Evolutionary conservation across 2,113 vertebrate genomes (phyloP).

Genomic region (Sinocyclocheilus rhinocerous): DNA sequence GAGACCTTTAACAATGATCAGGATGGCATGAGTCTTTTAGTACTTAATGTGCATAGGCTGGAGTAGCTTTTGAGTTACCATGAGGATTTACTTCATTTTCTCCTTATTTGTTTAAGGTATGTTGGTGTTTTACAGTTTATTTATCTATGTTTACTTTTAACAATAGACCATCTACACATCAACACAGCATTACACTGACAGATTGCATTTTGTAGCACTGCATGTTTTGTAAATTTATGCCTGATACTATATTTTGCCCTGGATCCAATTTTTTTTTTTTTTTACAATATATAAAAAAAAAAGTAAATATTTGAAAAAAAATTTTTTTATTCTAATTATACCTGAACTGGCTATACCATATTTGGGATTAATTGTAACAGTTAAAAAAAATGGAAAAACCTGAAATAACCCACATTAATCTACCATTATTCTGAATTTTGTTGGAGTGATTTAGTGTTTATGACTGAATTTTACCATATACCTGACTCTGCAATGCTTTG

Average conservation of each 20-base stretch:
- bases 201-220: not conserved
- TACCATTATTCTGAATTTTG: too few relatives aligned
- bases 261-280: not conserved
- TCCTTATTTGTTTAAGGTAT: conserved; percentile 53
- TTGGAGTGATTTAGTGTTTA: too few relatives aligned
- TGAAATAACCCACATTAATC: too few relatives aligned
- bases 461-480: too few relatives aligned
- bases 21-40: conserved; percentile 3
- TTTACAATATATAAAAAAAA: too few relatives aligned
- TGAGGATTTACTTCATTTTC: conserved; percentile 40
- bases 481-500: not conserved
- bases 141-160: not conserved
- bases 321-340: too few relatives aligned
- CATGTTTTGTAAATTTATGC: not conserved
- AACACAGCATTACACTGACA: not conserved
- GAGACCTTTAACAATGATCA: not conserved
- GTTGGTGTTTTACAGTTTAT: conserved; percentile 1
- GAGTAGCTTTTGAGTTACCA: conserved; percentile 1
- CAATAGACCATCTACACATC: not conserved
- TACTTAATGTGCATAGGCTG: not conserved
- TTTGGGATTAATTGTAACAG: too few relatives aligned
- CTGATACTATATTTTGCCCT: too few relatives aligned
- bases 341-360: too few relatives aligned
- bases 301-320: too few relatives aligned
- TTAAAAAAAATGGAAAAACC: too few relatives aligned